Evolutionary conservation across 2,888 invertebrate genomes (phyloP).

Genomic region (Troides aeacus): DNA sequence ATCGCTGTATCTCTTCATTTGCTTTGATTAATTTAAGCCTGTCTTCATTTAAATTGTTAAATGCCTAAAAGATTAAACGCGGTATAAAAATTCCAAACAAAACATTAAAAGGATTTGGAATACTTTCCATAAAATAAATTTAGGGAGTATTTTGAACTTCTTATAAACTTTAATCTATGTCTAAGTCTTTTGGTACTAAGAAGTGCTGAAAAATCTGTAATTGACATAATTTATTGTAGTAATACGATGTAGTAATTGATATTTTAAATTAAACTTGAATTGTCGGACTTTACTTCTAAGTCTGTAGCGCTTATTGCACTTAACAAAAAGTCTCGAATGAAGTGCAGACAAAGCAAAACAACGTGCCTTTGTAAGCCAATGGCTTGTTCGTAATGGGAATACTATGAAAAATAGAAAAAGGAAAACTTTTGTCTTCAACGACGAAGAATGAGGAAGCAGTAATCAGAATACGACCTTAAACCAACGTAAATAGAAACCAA

Average conservation of each 20-base stretch:
- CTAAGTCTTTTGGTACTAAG: no score
- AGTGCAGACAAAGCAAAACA: conserved; percentile 24
- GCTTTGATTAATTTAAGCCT: conserved; percentile 27
- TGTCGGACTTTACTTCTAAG: conserved; percentile 28
- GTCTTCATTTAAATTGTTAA: conserved; percentile 1
- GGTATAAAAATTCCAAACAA: no score
- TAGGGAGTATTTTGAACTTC: no score
- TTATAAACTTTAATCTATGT: no score
- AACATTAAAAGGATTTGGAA: no score
- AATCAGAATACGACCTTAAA: conserved; percentile 26
- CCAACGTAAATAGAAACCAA: conserved; percentile 24
- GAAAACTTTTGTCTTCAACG: conserved; percentile 14
- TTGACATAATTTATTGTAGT: no score
- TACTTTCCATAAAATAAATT: no score
- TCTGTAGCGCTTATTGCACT: conserved; percentile 29
- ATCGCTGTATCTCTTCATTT: conserved; percentile 40
- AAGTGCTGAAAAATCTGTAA: no score
- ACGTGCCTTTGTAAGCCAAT: conserved; percentile 27
- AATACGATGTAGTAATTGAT: no score
- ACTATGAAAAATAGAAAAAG: conserved; percentile 16
- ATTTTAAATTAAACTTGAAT: conserved; percentile 14
- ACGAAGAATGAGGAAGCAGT: conserved; percentile 18
- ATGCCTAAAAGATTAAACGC: no score
- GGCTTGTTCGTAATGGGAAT: conserved; percentile 26
- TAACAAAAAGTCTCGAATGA: conserved; percentile 22